Conservation (phyloP, 2,888 invertebrate genomes). For the Athalia circularis region DNA sequence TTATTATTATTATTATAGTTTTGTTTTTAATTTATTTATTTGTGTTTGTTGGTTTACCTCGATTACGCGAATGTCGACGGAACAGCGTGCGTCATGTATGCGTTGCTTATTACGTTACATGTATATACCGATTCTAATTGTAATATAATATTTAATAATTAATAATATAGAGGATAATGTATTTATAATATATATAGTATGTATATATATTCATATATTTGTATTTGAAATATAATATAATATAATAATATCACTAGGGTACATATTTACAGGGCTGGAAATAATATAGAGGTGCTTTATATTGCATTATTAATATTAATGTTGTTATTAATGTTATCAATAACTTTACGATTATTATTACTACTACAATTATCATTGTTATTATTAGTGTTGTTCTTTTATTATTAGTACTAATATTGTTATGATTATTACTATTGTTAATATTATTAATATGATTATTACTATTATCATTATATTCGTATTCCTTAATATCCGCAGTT, state of each 20-base stretch:
- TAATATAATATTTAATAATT: constrained; percentile 70
- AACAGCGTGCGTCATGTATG: constrained; percentile 60
- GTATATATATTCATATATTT: constrained; percentile 56
- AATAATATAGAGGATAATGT: constrained; percentile 67
- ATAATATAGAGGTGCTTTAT: constrained; percentile 44
- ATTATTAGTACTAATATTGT: constrained; percentile 42
- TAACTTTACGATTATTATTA: constrained; percentile 56
- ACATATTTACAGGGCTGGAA: constrained; percentile 69
- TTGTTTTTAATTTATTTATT: neutral
- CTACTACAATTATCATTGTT: constrained; percentile 2
- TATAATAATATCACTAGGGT: constrained; percentile 72
- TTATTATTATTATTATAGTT: neutral
- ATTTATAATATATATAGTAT: constrained; percentile 60
- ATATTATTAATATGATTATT: constrained; percentile 3
- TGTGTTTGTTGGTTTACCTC: too few species aligned
- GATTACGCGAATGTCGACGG: constrained; percentile 11
- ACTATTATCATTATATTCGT: constrained; percentile 57
- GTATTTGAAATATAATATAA: constrained; percentile 67
- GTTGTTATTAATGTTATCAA: constrained; percentile 18
- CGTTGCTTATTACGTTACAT: constrained; percentile 54
- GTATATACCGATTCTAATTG: neutral
- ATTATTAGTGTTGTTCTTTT: constrained; percentile 57
- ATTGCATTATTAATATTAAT: constrained; percentile 41
- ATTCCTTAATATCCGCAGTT: constrained; percentile 37
- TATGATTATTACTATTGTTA: constrained; percentile 44